Percentiles rank a stretch among this genome's conserved stretches.
These are phyloP conservation scores for Apogon talboti DNA, from an alignment of 2,797 vertebrate genomes.

Conservation along the genomic window DNA sequence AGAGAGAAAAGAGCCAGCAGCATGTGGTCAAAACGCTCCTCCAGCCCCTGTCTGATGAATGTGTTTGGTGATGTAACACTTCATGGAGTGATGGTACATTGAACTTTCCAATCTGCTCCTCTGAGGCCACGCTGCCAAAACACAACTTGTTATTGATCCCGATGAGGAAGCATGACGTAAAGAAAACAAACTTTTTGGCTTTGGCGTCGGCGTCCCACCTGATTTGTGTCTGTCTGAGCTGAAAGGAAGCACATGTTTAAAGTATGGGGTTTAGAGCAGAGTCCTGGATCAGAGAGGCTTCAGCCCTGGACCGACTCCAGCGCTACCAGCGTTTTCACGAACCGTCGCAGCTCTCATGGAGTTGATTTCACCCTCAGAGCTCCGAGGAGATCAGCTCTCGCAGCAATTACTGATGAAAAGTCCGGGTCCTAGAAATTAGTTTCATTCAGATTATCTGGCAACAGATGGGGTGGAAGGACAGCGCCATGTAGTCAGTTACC, in stretches of 20 bases:
- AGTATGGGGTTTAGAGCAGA: background rate
- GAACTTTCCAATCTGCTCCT: constrained; percentile 38
- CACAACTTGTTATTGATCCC: background rate
- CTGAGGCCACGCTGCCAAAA: background rate
- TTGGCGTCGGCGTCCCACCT: background rate
- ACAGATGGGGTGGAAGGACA: constrained; percentile 2
- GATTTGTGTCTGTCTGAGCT: background rate
- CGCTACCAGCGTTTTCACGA: background rate
- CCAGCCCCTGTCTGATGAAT: constrained; percentile 16
- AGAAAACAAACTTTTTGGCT: background rate
- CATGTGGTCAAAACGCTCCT: background rate
- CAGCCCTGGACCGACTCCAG: constrained; percentile 26
- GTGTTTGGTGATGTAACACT: constrained; percentile 27
- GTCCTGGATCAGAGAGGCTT: background rate
- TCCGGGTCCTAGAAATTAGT: constrained; percentile 23
- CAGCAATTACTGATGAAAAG: constrained; percentile 19
- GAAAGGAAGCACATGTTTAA: constrained; percentile 5
- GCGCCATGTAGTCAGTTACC: background rate
- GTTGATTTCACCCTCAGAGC: background rate
- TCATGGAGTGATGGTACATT: constrained; percentile 17
- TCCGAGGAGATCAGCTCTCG: background rate
- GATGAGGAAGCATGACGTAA: background rate
- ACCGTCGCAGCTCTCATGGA: constrained; percentile 3
- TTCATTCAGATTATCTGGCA: constrained; percentile 25
- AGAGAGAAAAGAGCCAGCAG: background rate